A percentile compares a stretch with the other conserved stretches of the same genome.
phyloP scores from a whole-genome alignment of 2,888 invertebrate species.

The Lithophane ornitopus region DNA sequence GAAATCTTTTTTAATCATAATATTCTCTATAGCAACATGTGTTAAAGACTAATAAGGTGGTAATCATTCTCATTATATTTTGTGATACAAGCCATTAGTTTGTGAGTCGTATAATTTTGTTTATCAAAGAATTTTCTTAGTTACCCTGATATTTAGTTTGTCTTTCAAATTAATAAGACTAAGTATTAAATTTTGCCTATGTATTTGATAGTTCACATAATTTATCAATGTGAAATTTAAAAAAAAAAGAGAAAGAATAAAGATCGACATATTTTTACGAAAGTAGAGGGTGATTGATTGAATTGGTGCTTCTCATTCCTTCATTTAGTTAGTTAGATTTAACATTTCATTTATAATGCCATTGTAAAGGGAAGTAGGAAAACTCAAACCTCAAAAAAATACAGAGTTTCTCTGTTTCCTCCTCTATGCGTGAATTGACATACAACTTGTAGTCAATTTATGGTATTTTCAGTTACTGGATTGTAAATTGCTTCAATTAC shows the following conservation, averaged over 20 bases:
- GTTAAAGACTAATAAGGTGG: background rate
- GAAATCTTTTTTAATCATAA: background rate
- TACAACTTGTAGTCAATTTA: background rate
- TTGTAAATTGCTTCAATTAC: background rate
- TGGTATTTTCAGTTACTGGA: background rate
- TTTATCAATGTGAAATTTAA: background rate
- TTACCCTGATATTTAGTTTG: background rate
- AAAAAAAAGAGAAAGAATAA: background rate
- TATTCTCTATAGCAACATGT: background rate
- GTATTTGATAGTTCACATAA: slow-evolving; percentile 1
- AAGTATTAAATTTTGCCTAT: background rate
- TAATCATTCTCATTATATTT: slow-evolving; percentile 4
- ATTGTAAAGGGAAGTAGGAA: background rate
- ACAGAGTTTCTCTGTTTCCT: slow-evolving; percentile 21
- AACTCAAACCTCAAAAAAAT: slow-evolving; percentile 3
- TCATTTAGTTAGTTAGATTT: background rate
- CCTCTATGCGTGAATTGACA: background rate
- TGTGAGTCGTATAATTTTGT: background rate
- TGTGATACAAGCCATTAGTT: background rate
- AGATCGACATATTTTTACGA: background rate
- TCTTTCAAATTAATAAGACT: background rate
- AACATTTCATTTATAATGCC: background rate
- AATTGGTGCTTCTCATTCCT: background rate
- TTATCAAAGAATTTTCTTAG: background rate
- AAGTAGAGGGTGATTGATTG: background rate